phyloP scores from a whole-genome alignment of 2,888 invertebrate genomes.

The Leptopilina myrica region DNA sequence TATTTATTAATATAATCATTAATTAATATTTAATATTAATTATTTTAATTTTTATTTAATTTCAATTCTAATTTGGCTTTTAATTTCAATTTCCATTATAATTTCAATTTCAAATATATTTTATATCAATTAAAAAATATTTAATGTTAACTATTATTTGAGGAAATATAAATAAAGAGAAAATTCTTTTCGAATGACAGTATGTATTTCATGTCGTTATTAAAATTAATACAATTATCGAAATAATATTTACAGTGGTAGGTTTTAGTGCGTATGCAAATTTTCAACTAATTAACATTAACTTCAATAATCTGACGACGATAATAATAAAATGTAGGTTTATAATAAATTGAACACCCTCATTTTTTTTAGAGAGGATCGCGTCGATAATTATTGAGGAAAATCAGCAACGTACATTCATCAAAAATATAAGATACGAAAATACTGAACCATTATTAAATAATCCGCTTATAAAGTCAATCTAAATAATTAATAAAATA shows the following conservation, averaged over 20 bases:
- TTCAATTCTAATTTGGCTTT: no score
- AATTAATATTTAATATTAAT: no score
- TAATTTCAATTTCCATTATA: no score
- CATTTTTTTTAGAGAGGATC: constrained; percentile 45
- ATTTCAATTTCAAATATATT: no score
- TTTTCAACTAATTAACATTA: constrained; percentile 52
- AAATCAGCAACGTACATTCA: constrained; percentile 19
- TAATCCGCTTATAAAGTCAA: constrained; percentile 24
- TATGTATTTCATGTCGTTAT: constrained; percentile 71
- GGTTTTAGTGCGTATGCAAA: constrained; percentile 56
- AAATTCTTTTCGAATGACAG: constrained; percentile 58
- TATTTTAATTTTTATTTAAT: no score
- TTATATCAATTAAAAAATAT: no score
- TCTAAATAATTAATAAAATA: constrained; percentile 32
- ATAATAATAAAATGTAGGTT: constrained; percentile 60
- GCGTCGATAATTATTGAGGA: constrained; percentile 27
- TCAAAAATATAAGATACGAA: constrained; percentile 14
- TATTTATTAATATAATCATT: no score
- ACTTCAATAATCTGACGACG: constrained; percentile 57
- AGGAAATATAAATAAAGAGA: background rate
- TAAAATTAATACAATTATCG: constrained; percentile 73
- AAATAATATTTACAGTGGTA: constrained; percentile 68
- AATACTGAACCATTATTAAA: constrained; percentile 28
- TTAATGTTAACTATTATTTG: background rate
- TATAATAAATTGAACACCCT: constrained; percentile 51